phyloP scores from a whole-genome alignment of 2,888 invertebrate species.

The Hanleya hanleyi region DNA sequence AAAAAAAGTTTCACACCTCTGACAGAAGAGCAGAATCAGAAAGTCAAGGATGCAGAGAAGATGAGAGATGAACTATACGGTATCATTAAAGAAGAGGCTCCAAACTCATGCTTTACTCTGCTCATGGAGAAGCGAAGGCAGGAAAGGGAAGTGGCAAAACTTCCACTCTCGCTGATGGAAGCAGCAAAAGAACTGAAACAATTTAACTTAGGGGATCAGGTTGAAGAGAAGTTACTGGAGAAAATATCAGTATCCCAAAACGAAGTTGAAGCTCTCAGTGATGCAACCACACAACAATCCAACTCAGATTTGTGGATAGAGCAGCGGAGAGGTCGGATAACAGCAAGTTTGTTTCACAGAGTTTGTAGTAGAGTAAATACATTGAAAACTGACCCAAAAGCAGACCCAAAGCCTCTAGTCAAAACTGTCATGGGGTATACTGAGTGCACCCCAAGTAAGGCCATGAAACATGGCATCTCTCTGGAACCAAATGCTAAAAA shows the following conservation, averaged over 20 bases:
- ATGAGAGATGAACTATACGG: not conserved
- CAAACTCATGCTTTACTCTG: not conserved
- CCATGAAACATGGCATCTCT: constrained; percentile 36
- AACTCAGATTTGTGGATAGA: not conserved
- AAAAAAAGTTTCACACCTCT: not conserved
- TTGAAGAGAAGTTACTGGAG: too few relatives aligned
- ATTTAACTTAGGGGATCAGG: too few relatives aligned
- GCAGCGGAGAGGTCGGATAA: too few relatives aligned
- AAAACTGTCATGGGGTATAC: constrained; percentile 11
- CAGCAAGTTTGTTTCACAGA: not conserved
- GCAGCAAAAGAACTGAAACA: too few relatives aligned
- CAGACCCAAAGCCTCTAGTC: not conserved
- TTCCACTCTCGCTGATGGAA: not conserved
- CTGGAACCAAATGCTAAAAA: constrained; percentile 22
- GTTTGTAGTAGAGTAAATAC: not conserved
- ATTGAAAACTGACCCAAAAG: not conserved
- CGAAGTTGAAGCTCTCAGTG: not conserved
- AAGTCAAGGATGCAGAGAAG: not conserved
- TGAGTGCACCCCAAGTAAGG: not conserved
- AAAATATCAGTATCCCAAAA: too few relatives aligned
- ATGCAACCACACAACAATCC: not conserved
- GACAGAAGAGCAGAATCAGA: not conserved
- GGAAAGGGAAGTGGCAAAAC: not conserved
- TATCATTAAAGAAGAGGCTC: too few relatives aligned
- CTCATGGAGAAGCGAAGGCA: not conserved